Evolutionary conservation across 2,888 invertebrate genomes (phyloP).

Genomic region (Drosophila mulleri): DNA sequence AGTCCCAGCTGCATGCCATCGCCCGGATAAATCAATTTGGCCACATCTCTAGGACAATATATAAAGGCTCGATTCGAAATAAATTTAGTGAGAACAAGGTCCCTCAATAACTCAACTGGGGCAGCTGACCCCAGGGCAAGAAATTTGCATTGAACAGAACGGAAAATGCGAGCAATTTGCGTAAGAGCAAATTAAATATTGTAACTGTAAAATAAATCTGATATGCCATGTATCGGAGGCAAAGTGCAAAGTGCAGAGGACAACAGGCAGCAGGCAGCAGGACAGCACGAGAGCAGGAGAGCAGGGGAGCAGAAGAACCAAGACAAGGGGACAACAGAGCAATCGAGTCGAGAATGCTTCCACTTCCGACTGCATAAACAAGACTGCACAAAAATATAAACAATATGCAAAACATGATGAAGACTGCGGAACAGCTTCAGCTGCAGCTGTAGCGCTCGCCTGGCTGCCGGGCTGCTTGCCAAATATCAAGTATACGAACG

Average conservation of each 20-base stretch:
- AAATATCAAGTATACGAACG: constrained; percentile 66
- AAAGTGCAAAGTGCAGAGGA: constrained; percentile 61
- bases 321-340: constrained; percentile 14
- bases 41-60: constrained; percentile 22
- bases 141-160: constrained; percentile 61
- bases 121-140: constrained; percentile 19
- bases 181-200: constrained; percentile 77
- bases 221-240: constrained; percentile 59
- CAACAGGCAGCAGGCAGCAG: constrained; percentile 26
- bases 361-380: constrained; percentile 54
- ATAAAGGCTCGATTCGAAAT: constrained; percentile 41
- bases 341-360: constrained; percentile 47
- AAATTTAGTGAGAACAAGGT: constrained; percentile 43
- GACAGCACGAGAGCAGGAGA: constrained; percentile 17
- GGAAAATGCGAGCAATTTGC: constrained; percentile 70
- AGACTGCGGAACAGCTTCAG: constrained; percentile 31
- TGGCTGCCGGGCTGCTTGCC: constrained; percentile 23
- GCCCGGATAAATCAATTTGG: constrained; percentile 43
- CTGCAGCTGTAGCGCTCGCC: neutral
- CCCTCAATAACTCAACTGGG: constrained; percentile 36
- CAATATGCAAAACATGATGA: constrained; percentile 71
- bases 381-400: constrained; percentile 66
- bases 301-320: neutral
- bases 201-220: constrained; percentile 74
- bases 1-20: constrained; percentile 34